These are phyloP conservation scores for Phymorhynchus buccinoides DNA, from an alignment of 1,140 invertebrate genomes.

Conservation along the genomic window DNA sequence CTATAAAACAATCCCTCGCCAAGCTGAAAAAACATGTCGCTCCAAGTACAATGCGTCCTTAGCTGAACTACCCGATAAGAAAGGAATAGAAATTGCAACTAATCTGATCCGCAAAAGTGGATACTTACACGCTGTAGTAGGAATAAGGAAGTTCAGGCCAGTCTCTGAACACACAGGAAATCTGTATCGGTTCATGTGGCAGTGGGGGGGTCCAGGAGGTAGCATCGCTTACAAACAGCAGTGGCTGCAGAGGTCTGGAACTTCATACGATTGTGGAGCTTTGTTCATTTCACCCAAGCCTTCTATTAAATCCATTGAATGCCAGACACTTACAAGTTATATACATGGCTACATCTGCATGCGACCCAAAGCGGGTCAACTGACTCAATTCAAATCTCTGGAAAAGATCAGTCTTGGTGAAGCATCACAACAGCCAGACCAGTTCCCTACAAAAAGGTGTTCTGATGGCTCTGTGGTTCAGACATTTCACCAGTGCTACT, in stretches of 20 bases:
- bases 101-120: slow-evolving; percentile 4
- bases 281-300: background rate
- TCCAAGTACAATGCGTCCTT: background rate
- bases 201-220: slow-evolving; percentile 29
- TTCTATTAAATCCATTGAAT: background rate
- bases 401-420: background rate
- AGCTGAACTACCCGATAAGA: background rate
- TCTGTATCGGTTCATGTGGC: slow-evolving; percentile 24
- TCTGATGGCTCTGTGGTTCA: slow-evolving; percentile 18
- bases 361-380: background rate
- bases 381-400: no score
- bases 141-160: background rate
- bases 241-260: background rate
- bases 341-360: slow-evolving; percentile 15
- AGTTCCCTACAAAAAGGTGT: slow-evolving; percentile 3
- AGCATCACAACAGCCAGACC: background rate
- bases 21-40: background rate
- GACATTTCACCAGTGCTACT: slow-evolving; percentile 7
- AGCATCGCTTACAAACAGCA: slow-evolving; percentile 15
- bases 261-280: background rate
- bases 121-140: background rate
- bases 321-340: background rate
- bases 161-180: background rate
- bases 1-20: background rate
- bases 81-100: background rate